A percentile compares a stretch with the other conserved stretches of the same genome.
Evolutionary conservation across 2,797 vertebrate genomes (phyloP).

Genomic region (Sebastolobus alascanus): DNA sequence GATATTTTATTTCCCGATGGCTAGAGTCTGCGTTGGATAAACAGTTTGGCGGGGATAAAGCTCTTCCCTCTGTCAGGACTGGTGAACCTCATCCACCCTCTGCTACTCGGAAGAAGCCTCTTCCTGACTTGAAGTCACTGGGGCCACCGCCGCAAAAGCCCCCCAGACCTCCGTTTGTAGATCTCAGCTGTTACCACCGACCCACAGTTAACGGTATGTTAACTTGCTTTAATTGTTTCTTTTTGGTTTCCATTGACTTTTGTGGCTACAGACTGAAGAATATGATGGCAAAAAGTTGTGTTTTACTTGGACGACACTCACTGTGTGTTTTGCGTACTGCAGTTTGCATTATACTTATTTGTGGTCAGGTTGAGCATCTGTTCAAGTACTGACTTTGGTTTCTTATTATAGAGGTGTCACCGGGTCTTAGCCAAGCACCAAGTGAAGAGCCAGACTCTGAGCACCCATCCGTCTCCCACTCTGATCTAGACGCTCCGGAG

Average conservation of each 20-base stretch:
- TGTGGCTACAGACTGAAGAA: background rate
- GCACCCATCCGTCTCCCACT: constrained; percentile 26
- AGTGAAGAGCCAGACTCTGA: constrained; percentile 29
- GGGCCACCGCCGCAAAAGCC: constrained; percentile 74
- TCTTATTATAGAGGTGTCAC: constrained; percentile 60
- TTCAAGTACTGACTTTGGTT: constrained; percentile 43
- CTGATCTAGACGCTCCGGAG: constrained; percentile 68
- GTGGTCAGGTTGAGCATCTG: constrained; percentile 44
- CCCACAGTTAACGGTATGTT: constrained; percentile 35
- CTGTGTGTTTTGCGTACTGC: constrained; percentile 7
- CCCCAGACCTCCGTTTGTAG: constrained; percentile 76
- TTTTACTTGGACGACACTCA: constrained; percentile 31
- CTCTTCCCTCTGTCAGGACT: constrained; percentile 12
- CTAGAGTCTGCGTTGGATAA: constrained; percentile 52
- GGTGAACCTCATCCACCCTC: constrained; percentile 13
- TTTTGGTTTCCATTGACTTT: background rate
- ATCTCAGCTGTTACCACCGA: constrained; percentile 61
- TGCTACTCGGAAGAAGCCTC: constrained; percentile 56
- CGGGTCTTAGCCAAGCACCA: constrained; percentile 13
- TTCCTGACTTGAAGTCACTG: constrained; percentile 66
- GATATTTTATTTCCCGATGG: constrained; percentile 7
- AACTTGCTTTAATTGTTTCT: background rate
- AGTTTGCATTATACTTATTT: constrained; percentile 37
- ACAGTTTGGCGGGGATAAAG: constrained; percentile 37
- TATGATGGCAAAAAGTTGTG: background rate